Conservation (phyloP, 2,113 vertebrate species). For the Origma solitaria region DNA sequence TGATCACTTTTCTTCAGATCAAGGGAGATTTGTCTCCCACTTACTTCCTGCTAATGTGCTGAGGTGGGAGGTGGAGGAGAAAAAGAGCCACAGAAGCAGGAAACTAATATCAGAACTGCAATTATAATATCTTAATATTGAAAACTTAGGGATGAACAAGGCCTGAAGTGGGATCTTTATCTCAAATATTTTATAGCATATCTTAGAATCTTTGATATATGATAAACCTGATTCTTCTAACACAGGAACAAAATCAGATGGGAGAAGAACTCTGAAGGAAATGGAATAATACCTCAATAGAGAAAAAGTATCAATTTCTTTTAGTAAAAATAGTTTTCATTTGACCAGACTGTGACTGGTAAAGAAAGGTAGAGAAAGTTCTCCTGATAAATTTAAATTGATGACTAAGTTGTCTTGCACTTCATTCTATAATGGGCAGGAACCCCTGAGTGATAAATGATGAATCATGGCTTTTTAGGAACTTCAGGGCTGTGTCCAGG, state of each 20-base stretch:
- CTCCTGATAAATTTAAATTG: neutral
- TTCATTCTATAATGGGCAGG: neutral
- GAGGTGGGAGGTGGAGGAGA: neutral
- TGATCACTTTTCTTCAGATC: neutral
- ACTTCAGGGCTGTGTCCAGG: neutral
- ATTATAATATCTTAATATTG: neutral
- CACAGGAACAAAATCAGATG: neutral
- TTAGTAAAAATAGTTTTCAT: neutral
- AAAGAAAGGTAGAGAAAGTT: slow-evolving; percentile 5
- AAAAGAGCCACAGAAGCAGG: neutral
- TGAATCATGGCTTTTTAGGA: slow-evolving; percentile 29
- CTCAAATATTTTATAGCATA: neutral
- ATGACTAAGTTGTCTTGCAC: neutral
- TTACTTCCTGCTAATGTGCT: neutral
- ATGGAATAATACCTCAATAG: neutral
- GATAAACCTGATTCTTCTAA: neutral
- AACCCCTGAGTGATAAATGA: neutral
- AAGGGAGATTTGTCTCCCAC: neutral
- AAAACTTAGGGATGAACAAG: neutral
- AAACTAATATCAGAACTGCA: neutral
- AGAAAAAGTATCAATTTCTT: neutral
- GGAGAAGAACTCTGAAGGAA: neutral
- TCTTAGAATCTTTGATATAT: neutral
- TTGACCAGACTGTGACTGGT: neutral
- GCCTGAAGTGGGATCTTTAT: neutral